Conservation (phyloP, 2,888 invertebrate species). For the Cabera pusaria region DNA sequence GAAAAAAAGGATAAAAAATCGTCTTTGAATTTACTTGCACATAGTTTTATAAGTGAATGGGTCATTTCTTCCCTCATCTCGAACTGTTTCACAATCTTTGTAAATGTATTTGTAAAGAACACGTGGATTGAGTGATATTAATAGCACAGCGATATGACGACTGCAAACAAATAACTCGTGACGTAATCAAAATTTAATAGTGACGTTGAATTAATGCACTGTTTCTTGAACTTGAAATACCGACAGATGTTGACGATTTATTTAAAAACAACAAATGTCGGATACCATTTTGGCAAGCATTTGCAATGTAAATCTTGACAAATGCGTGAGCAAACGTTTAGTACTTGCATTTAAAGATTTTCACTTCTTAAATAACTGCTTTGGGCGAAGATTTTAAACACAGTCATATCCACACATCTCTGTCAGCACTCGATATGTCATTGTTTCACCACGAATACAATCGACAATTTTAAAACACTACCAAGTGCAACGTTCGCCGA, state of each 20-base stretch:
- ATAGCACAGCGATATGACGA: no score
- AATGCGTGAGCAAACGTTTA: constrained; percentile 16
- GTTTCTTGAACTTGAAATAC: constrained; percentile 12
- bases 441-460: no score
- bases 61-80: constrained; percentile 42
- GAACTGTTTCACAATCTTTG: no score
- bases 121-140: no score
- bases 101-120: no score
- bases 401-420: constrained; percentile 15
- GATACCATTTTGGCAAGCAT: constrained; percentile 7
- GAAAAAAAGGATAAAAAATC: no score
- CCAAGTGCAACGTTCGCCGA: constrained; percentile 45
- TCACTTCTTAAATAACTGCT: no score
- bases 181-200: not conserved
- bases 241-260: constrained; percentile 11
- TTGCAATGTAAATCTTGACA: constrained; percentile 19
- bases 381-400: no score
- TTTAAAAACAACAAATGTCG: constrained; percentile 8
- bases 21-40: no score
- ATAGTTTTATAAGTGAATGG: constrained; percentile 43
- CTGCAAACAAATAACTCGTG: no score
- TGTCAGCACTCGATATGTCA: no score
- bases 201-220: constrained; percentile 3
- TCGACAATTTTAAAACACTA: constrained; percentile 6
- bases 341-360: no score